A percentile compares a stretch with the other conserved stretches of the same genome.
phyloP scores from a whole-genome alignment of 1,140 invertebrate genomes.

The Lordiphosa clarofinis region DNA sequence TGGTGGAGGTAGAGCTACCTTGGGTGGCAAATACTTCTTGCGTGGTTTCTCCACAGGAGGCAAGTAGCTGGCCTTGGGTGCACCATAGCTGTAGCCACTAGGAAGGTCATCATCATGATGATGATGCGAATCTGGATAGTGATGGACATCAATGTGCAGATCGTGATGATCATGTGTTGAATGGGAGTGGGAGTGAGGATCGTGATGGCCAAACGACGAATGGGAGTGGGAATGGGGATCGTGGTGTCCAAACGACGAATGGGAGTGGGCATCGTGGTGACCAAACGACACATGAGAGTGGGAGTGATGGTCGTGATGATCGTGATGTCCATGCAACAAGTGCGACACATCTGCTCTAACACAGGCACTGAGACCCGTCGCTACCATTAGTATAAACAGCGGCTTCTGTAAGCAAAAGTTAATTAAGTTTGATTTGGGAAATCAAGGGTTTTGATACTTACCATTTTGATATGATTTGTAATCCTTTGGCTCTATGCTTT shows the following conservation, averaged over 20 bases:
- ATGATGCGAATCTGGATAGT: conserved; percentile 29
- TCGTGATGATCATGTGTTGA: conserved; percentile 26
- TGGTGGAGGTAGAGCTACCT: conserved; percentile 41
- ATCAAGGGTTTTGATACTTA: conserved; percentile 13
- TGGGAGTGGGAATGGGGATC: neutral
- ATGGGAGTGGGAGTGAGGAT: neutral
- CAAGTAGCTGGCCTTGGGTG: conserved; percentile 21
- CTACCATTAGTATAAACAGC: conserved; percentile 40
- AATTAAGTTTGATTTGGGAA: no score
- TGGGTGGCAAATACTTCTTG: conserved; percentile 43
- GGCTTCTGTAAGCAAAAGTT: conserved; percentile 26
- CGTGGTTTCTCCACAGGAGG: conserved; percentile 31
- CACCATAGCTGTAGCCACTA: conserved; percentile 50
- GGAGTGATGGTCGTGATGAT: conserved; percentile 25
- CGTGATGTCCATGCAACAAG: conserved; percentile 18
- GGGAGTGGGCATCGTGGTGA: conserved; percentile 24
- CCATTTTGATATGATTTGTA: conserved; percentile 29
- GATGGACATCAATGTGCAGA: conserved; percentile 47
- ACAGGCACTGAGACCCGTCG: conserved; percentile 26
- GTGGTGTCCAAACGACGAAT: no score
- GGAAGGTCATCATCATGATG: conserved; percentile 22
- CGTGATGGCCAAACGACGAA: conserved; percentile 19
- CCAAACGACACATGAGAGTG: conserved; percentile 7
- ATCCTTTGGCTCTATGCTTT: no score
- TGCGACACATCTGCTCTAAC: conserved; percentile 55